Conservation (phyloP, 2,113 vertebrate species). For the Sitta europaea region DNA sequence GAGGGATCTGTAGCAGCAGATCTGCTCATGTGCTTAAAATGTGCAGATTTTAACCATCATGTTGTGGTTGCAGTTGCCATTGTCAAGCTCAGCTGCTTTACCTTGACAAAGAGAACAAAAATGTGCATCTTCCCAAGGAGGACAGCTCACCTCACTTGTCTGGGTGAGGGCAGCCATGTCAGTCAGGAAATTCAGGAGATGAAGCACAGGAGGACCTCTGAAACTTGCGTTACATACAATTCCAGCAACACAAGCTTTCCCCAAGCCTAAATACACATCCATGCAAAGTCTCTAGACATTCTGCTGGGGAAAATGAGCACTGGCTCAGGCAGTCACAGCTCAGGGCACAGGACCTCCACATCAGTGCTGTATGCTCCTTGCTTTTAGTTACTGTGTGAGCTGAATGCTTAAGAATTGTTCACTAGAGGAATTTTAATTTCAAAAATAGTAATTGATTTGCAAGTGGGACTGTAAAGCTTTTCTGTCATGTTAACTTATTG, state of each 20-base stretch:
- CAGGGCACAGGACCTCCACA: not conserved
- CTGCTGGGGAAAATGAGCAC: not conserved
- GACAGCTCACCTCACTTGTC: not conserved
- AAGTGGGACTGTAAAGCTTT: not conserved
- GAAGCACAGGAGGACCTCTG: not conserved
- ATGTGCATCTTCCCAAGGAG: not conserved
- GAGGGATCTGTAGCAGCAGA: not conserved
- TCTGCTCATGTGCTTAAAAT: not conserved
- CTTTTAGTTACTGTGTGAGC: not conserved
- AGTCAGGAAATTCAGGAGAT: not conserved
- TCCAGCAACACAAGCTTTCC: not conserved
- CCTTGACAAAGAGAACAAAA: not conserved
- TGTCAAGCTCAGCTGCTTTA: not conserved
- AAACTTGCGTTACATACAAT: not conserved
- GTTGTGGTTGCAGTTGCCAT: not conserved
- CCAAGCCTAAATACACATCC: not conserved
- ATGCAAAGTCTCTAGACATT: not conserved
- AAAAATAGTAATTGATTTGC: not conserved
- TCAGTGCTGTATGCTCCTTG: not conserved
- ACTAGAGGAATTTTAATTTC: not conserved
- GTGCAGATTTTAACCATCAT: fast-evolving
- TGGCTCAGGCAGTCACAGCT: not conserved
- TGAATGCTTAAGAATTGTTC: not conserved
- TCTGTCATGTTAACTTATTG: not conserved
- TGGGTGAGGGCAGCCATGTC: not conserved